phyloP scores from a whole-genome alignment of 1,140 invertebrate species.

The Pollicipes pollicipes region DNA sequence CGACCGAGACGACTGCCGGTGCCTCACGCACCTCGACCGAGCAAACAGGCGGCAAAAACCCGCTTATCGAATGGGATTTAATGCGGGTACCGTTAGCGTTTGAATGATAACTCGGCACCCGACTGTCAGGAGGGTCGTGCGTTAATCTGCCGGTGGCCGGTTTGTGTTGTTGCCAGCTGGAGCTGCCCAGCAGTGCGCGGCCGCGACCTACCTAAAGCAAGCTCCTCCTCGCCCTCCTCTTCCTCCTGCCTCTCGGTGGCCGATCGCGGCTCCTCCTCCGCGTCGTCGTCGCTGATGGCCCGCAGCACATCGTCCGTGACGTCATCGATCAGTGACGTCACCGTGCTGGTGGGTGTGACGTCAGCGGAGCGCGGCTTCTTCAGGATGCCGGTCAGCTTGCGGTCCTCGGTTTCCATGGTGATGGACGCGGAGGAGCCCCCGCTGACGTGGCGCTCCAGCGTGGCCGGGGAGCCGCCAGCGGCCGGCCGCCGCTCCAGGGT shows the following conservation, averaged over 20 bases:
- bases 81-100: no score
- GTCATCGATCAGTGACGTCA: neutral
- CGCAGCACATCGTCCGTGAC: neutral
- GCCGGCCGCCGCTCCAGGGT: constrained; percentile 3
- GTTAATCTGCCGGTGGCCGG: neutral
- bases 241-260: neutral
- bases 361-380: constrained; percentile 18
- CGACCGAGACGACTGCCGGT: no score
- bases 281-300: neutral
- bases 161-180: neutral
- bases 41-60: neutral
- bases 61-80: no score
- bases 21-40: neutral
- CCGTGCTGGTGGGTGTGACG: constrained; percentile 7
- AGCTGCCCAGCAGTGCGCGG: neutral
- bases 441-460: neutral
- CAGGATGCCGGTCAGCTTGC: constrained; percentile 17
- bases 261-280: neutral
- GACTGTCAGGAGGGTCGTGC: no score
- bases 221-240: neutral
- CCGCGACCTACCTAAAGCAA: neutral
- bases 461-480: neutral
- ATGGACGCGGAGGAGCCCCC: constrained; percentile 3
- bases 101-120: no score
- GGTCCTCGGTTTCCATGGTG: neutral